Evolutionary conservation across 1,140 invertebrate genomes (phyloP), one percentile per base, ranked within the genome.

Genomic region (Stenopsyche tienmushanensis): DNA sequence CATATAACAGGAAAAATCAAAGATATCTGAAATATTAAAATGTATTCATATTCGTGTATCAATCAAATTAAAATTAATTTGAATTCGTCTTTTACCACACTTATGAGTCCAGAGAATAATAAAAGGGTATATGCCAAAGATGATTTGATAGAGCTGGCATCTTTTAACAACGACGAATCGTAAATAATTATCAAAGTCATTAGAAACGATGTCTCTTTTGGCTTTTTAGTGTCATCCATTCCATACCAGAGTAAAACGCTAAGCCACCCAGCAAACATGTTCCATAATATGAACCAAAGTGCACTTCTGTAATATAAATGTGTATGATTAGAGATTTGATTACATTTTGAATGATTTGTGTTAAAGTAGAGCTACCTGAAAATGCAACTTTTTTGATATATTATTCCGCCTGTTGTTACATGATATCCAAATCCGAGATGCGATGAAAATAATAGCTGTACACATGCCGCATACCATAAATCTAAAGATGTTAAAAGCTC

Each of bases 381-480:
- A 21, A 82, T 78, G 72, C 81, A 82, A 24, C 75, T 81, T 75
- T 83, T 83, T 5, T 80, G 77, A 64, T 80, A 83, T 7, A 83
- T 73, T 24, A 77, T 76, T 18, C 80, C 81, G n/a, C 81, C 79
- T 69, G 77, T 78, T 8, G 82, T 83, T 2, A 80, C 77, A 49
- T 83, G 80, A 50, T 80, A 79, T 15, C 82, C 82, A 67, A 83
- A 82, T 15, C 82, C 82, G 26, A 83, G 69, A 58, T 83, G 80
- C 9, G 80, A 81, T 0, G 82, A 82, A 57, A 83, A 81, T 59
- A 83, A 80, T 41, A 83, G 74, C 72, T 83, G 82, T 24, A 83
- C 75, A 5, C 77, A 71, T 18, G 82, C 81, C 65, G 77, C 80
- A 70, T 82, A 83, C 82, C 82, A 83, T 45, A 82, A 72, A 0